Percentiles rank a stretch among this genome's conserved stretches.
phyloP scores from a whole-genome alignment of 2,888 invertebrate species.

The Drosophila testacea region DNA sequence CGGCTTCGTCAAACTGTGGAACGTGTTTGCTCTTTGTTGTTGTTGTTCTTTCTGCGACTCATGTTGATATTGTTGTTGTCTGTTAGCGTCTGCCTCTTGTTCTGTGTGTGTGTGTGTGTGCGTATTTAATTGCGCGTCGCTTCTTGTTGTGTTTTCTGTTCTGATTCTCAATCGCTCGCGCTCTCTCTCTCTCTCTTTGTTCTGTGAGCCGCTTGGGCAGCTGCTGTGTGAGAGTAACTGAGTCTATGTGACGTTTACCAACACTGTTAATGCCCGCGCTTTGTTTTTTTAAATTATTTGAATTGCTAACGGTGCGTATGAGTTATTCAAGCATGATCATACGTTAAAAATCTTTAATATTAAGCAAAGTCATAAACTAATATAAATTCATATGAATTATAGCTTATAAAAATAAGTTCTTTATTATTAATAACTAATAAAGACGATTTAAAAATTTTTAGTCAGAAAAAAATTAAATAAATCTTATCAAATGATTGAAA shows the following conservation, averaged over 20 bases:
- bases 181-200: constrained; percentile 3
- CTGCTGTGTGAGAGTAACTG: constrained; percentile 25
- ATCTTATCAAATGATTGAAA: not conserved
- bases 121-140: constrained; percentile 53
- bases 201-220: constrained; percentile 57
- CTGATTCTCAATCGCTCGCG: constrained; percentile 9
- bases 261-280: constrained; percentile 51
- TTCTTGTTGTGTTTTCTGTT: constrained; percentile 35
- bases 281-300: constrained; percentile 30
- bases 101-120: constrained; percentile 24
- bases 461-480: not conserved
- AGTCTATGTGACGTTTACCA: constrained; percentile 39
- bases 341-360: not conserved
- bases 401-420: too few species aligned
- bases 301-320: constrained; percentile 62
- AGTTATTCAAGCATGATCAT: not conserved
- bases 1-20: constrained; percentile 65
- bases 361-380: not conserved
- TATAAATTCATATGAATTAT: not conserved
- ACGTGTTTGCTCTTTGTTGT: constrained; percentile 56
- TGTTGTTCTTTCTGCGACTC: constrained; percentile 26
- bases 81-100: constrained; percentile 31
- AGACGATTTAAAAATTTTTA: not conserved
- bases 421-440: too few species aligned
- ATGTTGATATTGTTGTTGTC: constrained; percentile 20